Base-by-base conservation (phyloP, 2,113 vertebrate genomes). In the Lophotis ruficrista region DNA sequence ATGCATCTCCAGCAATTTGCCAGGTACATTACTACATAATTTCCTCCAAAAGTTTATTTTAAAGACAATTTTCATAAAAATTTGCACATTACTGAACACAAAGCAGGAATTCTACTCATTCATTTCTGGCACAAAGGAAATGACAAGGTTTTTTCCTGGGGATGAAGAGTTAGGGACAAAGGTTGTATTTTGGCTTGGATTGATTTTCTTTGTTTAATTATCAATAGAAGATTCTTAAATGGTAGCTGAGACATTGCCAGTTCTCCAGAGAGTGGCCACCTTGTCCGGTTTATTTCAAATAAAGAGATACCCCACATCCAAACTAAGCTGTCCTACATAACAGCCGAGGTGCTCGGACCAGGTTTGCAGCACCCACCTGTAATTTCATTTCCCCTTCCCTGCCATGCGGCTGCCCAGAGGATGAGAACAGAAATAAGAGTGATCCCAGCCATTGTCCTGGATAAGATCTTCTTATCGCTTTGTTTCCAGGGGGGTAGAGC, bases 321-420 rank as follows among this genome's bases (percentile, higher is more conserved):
- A 79, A 13, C 23, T 11, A 31, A 60, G 38, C 19, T 53, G 62
- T 23, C 20, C 50, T 53, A 43, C 50, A 43, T 18, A 62, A 66
- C 14, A 57, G 10, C 11, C 2, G 0, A 25, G 53, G 53, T 62
- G 37, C 22, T 81, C 73, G 47, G 37, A n/a, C 8, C 22, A 38
- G 38, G 18, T 78, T 45, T 87, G 68, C 56, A 51, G 75, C 79
- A 96, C 97, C 96, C 60, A 97, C 97, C 97, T 94, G 96, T 95
- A 48, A 95, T 93, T 73, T 79, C 95, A 75, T 86, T 92, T 78
- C 91, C 95, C 35, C 17, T 66, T 87, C 90, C 93, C 41, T 79
- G 72, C 8, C 0, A 45, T 17, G 28, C 23, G 41, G 80, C 65
- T 86, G 89, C 70, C 84, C 91, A 94, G 77, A 97, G 28, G 38